Evolutionary conservation across 2,113 vertebrate genomes (phyloP).

Genomic region (Aepyceros melampus): DNA sequence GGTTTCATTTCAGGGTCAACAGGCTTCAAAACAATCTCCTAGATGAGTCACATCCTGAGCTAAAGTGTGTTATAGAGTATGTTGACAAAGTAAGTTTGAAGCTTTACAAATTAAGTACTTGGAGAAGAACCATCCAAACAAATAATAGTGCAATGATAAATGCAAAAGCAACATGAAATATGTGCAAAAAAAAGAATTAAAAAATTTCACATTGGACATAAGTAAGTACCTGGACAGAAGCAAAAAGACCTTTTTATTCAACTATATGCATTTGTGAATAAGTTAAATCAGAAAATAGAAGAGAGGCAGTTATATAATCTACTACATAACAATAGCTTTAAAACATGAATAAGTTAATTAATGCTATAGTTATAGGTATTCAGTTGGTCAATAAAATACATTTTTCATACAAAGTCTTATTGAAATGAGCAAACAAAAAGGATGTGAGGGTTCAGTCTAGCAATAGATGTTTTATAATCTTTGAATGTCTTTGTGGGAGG

Average conservation of each 20-base stretch:
- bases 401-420: not conserved
- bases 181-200: not conserved
- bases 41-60: not conserved
- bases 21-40: not conserved
- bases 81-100: not conserved
- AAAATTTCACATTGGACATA: not conserved
- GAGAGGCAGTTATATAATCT: not conserved
- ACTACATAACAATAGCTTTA: not conserved
- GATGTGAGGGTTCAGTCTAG: not conserved
- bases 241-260: not conserved
- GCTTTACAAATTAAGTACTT: not conserved
- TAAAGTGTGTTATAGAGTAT: not conserved
- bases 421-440: not conserved
- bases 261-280: not conserved
- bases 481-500: not conserved
- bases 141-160: not conserved
- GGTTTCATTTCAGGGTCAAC: not conserved
- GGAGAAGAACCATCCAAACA: not conserved
- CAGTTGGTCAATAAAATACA: not conserved
- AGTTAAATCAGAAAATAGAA: not conserved
- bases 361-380: not conserved
- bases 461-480: not conserved
- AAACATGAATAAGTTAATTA: not conserved
- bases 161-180: not conserved
- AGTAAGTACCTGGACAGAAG: not conserved